A percentile compares a stretch with the other conserved stretches of the same genome.
Evolutionary conservation across 2,797 vertebrate species (phyloP).

Genomic region (Anguilla marmorata): DNA sequence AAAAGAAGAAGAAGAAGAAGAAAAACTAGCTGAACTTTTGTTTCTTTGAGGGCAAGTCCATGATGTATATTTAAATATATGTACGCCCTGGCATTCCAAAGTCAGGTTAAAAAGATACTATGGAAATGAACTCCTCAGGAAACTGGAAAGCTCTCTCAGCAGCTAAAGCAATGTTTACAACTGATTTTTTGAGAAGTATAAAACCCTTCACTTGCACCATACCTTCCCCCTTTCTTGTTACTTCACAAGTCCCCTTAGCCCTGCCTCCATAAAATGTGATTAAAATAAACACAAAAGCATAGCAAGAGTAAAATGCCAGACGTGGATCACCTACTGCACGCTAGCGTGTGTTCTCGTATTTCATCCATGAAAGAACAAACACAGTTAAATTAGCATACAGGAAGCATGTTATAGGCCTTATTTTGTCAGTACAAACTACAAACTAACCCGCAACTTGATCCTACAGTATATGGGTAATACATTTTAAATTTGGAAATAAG

Average conservation of each 20-base stretch:
- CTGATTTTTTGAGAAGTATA: not conserved
- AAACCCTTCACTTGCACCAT: not conserved
- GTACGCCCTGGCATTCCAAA: not conserved
- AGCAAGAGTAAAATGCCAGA: not conserved
- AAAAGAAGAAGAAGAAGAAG: not conserved
- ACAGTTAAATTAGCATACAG: not conserved
- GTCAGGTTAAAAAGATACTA: not conserved
- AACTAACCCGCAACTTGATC: not conserved
- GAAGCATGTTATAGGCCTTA: not conserved
- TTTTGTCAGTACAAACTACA: not conserved
- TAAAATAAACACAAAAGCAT: not conserved
- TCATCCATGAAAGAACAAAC: not conserved
- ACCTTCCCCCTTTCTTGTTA: not conserved
- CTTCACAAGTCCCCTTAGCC: not conserved
- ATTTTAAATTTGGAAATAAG: not conserved
- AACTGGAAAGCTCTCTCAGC: not conserved
- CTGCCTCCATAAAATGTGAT: not conserved
- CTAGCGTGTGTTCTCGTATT: not conserved
- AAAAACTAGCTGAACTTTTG: not conserved
- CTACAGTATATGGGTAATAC: not conserved
- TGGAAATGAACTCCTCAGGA: not conserved
- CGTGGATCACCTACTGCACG: not conserved
- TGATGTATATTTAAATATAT: not conserved
- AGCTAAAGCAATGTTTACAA: not conserved
- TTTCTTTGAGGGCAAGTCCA: not conserved